Conservation (phyloP, 2,113 vertebrate species). For the Calonectris borealis region DNA sequence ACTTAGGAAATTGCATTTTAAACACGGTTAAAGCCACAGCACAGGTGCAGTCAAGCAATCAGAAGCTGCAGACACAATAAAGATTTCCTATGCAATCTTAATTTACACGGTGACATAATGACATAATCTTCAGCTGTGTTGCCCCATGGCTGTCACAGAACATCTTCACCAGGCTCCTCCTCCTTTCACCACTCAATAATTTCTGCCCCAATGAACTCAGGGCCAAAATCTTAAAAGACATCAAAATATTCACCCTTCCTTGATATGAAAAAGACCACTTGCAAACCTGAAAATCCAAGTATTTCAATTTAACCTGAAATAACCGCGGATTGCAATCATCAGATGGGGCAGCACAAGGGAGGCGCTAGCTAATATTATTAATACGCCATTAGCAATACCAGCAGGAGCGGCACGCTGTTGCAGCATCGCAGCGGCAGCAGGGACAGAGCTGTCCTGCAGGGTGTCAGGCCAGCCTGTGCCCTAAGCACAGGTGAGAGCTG, state of each 20-base stretch:
- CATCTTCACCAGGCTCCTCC: background rate
- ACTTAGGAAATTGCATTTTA: slow-evolving; percentile 8
- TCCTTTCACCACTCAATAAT: background rate
- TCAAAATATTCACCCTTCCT: background rate
- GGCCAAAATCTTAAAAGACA: background rate
- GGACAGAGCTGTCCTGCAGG: background rate
- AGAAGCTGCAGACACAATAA: background rate
- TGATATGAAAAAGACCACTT: background rate
- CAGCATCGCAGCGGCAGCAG: background rate
- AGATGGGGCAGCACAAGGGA: background rate
- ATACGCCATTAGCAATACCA: fast-evolving
- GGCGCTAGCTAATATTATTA: background rate
- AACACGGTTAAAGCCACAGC: background rate
- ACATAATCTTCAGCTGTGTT: background rate
- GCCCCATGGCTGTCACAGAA: background rate
- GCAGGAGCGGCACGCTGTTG: background rate
- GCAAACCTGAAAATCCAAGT: background rate
- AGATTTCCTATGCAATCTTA: slow-evolving; percentile 11
- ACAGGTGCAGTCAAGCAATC: background rate
- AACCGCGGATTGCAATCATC: background rate
- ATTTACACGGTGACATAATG: background rate
- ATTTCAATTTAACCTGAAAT: background rate
- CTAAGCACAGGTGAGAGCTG: background rate
- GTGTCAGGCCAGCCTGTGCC: background rate
- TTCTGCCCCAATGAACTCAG: background rate